Conservation (phyloP, 2,888 invertebrate species). For the Anthrax anthrax region DNA sequence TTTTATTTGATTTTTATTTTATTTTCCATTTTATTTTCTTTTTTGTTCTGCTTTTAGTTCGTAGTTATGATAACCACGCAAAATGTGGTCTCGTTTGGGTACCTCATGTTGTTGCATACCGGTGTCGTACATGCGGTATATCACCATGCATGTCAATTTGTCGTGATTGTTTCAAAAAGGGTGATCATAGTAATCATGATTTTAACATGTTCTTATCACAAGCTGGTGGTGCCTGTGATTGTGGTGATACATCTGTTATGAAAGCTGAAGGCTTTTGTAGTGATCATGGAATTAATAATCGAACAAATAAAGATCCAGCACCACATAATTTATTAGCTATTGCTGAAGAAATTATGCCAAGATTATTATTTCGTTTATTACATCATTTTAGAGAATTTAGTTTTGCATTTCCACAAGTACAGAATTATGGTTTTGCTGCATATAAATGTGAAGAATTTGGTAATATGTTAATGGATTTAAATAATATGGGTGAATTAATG, state of each 20-base stretch:
- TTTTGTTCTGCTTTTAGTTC: constrained; percentile 74
- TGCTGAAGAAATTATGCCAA: constrained; percentile 88
- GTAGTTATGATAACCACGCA: constrained; percentile 87
- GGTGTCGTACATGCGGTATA: constrained; percentile 91
- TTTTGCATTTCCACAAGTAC: constrained; percentile 32
- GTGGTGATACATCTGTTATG: constrained; percentile 95
- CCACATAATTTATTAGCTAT: constrained; percentile 84
- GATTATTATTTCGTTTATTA: constrained; percentile 74
- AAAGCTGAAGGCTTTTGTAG: constrained; percentile 90
- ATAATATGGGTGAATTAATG: constrained; percentile 96
- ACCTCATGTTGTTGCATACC: constrained; percentile 94
- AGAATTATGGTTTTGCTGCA: constrained; percentile 60
- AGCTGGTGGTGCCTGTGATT: constrained; percentile 97
- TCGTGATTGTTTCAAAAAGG: constrained; percentile 93
- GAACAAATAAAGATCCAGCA: constrained; percentile 55
- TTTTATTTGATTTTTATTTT: too few relatives aligned
- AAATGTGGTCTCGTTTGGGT: constrained; percentile 99
- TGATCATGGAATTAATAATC: constrained; percentile 80
- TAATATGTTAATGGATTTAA: constrained; percentile 82
- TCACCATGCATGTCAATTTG: constrained; percentile 98
- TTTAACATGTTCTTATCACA: constrained; percentile 98
- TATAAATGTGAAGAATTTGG: constrained; percentile 78
- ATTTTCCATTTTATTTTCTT: background rate
- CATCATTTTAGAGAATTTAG: constrained; percentile 77
- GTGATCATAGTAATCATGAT: constrained; percentile 93